These are phyloP conservation scores for Silurus asotus DNA, from an alignment of 2,113 vertebrate species.

Conservation along the genomic window DNA sequence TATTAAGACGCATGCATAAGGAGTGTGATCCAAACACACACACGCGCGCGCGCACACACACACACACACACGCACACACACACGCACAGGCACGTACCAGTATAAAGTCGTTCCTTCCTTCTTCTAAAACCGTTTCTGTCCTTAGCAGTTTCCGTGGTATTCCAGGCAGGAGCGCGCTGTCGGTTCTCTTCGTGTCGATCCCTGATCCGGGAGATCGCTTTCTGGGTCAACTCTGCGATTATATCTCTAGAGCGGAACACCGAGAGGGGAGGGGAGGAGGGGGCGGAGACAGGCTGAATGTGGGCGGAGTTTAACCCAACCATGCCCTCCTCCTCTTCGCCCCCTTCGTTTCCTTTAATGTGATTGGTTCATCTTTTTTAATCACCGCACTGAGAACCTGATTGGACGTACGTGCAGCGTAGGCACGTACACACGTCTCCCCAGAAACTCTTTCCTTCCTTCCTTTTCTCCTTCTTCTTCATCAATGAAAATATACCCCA, in stretches of 20 bases:
- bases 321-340: background rate
- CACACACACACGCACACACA: background rate
- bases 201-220: slow-evolving; percentile 69
- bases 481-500: no score
- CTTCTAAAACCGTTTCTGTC: background rate
- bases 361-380: slow-evolving; percentile 71
- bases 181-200: background rate
- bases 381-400: slow-evolving; percentile 54
- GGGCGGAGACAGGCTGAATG: slow-evolving; percentile 30
- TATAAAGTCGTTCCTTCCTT: background rate
- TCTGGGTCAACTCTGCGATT: slow-evolving; percentile 77
- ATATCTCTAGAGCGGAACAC: slow-evolving; percentile 63
- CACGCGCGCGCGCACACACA: background rate
- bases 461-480: no score
- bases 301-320: slow-evolving; percentile 63
- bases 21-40: background rate
- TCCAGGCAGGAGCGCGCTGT: slow-evolving; percentile 13
- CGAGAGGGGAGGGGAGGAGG: slow-evolving; percentile 40
- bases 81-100: slow-evolving; percentile 33
- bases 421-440: slow-evolving; percentile 12
- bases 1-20: no score
- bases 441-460: background rate
- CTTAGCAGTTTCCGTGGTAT: slow-evolving; percentile 4
- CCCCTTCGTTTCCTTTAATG: slow-evolving; percentile 65
- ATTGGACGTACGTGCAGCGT: slow-evolving; percentile 17